Conservation (phyloP, 2,888 invertebrate genomes). For the Machimus rusticus region DNA sequence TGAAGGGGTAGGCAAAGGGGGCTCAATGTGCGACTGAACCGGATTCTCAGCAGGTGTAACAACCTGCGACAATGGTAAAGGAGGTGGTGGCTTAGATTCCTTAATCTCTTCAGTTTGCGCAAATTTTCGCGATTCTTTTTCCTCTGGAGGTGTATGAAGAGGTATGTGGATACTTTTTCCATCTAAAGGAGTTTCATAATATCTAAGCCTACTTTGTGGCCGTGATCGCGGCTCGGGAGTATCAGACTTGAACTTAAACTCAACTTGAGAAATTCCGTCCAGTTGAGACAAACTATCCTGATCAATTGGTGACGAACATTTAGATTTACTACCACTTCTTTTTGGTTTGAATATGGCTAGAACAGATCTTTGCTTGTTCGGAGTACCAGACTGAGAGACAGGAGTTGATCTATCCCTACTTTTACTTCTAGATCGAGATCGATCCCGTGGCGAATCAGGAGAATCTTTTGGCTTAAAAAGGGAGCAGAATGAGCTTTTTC, state of each 20-base stretch:
- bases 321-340: conserved; percentile 63
- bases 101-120: conserved; percentile 41
- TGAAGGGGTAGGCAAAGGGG: conserved; percentile 31
- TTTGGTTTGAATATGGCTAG: conserved; percentile 73
- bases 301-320: conserved; percentile 62
- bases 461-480: conserved; percentile 76
- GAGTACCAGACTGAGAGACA: conserved; percentile 66
- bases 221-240: conserved; percentile 51
- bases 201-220: conserved; percentile 63
- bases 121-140: conserved; percentile 63
- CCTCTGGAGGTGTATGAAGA: conserved; percentile 77
- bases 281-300: conserved; percentile 53
- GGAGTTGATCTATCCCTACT: conserved; percentile 64
- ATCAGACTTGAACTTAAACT: conserved; percentile 58
- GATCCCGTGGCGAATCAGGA: conserved; percentile 61
- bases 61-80: neutral
- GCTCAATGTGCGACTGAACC: neutral
- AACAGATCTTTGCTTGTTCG: conserved; percentile 72
- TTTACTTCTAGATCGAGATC: conserved; percentile 70
- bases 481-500: conserved; percentile 83
- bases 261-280: conserved; percentile 64
- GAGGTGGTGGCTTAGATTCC: conserved; percentile 37
- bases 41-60: neutral
- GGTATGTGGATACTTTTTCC: conserved; percentile 75
- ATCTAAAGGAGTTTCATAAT: conserved; percentile 71